Base-by-base conservation (phyloP, 2,888 invertebrate species). In the Tachystola acroxantha region DNA sequence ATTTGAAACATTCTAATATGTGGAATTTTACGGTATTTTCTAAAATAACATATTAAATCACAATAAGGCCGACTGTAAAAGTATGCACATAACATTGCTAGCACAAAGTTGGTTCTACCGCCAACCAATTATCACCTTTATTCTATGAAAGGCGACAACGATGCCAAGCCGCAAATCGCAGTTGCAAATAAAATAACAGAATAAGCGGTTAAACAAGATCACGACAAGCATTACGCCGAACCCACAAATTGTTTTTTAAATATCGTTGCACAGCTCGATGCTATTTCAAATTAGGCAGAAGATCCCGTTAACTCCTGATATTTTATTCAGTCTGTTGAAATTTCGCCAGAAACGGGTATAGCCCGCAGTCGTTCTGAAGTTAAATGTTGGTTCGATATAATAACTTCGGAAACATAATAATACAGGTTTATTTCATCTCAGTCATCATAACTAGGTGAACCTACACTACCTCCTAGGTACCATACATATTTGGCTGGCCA, bases 221-320 rank as follows among this genome's bases (percentile, higher is more conserved):
- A 52, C 59, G 49, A 53, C 34, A 51, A 42, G 47, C 37, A 53
- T 41, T 46, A 43, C 50, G 42, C 36, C 34, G 38, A 46, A 40
- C 31, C 57, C 53, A 45, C 54, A 57, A 48, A 42, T 50, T 47
- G 24, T 39, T 43, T 41, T 26, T 41, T 39, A 41, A 44, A 41
- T 30, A 50, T 46, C 40, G 41, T 37, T 46, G n/a, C 37, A 44
- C 46, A 51, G 16, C 43, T 46, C 54, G 52, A 50, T 39, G 35
- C 34, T 22, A 32, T 19, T 37, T 31, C 22, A 36, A 43, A 40
- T 34, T 36, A 36, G 41, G 39, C 44, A 37, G 34, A 44, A 43
- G 46, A 34, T 46, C 32, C 50, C 45, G 46, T 49, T 56, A 53
- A 47, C 40, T 46, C 47, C 36, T 36, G 39, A 39, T 37, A 36